Evolutionary conservation across 2,113 vertebrate species (phyloP).

Genomic region (Arothron firmamentum): DNA sequence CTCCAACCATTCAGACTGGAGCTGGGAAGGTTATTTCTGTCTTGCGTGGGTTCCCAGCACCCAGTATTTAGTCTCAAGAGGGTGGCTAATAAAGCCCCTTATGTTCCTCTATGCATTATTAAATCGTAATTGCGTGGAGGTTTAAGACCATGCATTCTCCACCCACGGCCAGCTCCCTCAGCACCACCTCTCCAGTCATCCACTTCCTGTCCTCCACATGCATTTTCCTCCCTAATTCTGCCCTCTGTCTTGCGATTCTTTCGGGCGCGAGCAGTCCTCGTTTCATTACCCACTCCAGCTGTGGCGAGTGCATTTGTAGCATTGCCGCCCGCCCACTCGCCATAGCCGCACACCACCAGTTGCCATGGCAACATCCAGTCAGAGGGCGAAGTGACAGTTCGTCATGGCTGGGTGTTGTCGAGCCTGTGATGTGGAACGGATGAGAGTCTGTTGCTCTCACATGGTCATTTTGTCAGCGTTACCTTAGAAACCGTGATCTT

Average conservation of each 20-base stretch:
- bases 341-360: constrained; percentile 38
- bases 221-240: background rate
- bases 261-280: constrained; percentile 34
- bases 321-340: constrained; percentile 59
- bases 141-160: constrained; percentile 47
- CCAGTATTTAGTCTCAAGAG: constrained; percentile 57
- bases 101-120: constrained; percentile 64
- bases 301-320: constrained; percentile 56
- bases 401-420: constrained; percentile 51
- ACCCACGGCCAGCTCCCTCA: constrained; percentile 48
- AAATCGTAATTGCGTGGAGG: constrained; percentile 60
- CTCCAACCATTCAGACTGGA: constrained; percentile 45
- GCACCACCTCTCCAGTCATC: constrained; percentile 19
- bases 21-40: constrained; percentile 64
- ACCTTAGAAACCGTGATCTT: constrained; percentile 19
- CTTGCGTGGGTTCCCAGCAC: constrained; percentile 60
- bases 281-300: constrained; percentile 64
- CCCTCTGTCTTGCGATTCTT: constrained; percentile 12
- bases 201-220: constrained; percentile 14
- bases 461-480: constrained; percentile 42
- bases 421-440: constrained; percentile 64
- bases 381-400: constrained; percentile 62
- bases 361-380: constrained; percentile 65
- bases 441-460: constrained; percentile 54
- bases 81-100: constrained; percentile 48